Evolutionary conservation across 2,888 invertebrate species (phyloP).

Genomic region (Rambutsinella grinnellia): DNA sequence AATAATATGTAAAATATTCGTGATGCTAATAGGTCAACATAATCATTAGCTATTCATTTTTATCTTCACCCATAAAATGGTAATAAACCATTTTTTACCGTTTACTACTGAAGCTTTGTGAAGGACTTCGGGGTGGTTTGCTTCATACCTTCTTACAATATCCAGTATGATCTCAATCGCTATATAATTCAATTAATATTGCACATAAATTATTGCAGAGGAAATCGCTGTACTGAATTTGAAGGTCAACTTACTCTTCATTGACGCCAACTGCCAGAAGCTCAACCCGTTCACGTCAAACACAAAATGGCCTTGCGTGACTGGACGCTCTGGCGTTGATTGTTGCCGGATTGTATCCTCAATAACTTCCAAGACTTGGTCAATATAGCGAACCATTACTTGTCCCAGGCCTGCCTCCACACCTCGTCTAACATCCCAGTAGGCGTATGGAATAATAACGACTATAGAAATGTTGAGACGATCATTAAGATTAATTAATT

Average conservation of each 20-base stretch:
- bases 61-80: too few relatives aligned
- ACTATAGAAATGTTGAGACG: constrained; percentile 28
- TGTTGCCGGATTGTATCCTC: constrained; percentile 10
- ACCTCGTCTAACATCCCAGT: constrained; percentile 38
- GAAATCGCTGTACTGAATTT: too few relatives aligned
- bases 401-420: constrained; percentile 32
- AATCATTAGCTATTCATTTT: too few relatives aligned
- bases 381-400: constrained; percentile 34
- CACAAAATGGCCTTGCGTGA: constrained; percentile 46
- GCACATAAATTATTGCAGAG: too few relatives aligned
- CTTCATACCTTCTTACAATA: constrained; percentile 35
- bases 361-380: constrained; percentile 31
- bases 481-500: too few relatives aligned
- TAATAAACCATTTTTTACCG: too few relatives aligned
- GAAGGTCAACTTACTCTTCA: constrained; percentile 55
- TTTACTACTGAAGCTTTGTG: constrained; percentile 35
- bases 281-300: constrained; percentile 56
- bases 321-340: constrained; percentile 30
- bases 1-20: constrained; percentile 56
- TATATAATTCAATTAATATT: not conserved
- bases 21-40: too few relatives aligned
- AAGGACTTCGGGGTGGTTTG: constrained; percentile 44
- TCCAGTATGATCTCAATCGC: constrained; percentile 46
- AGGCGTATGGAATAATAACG: constrained; percentile 27
- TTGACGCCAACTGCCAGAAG: constrained; percentile 55